Percentiles rank a stretch among this genome's conserved stretches.
phyloP scores from a whole-genome alignment of 2,888 invertebrate genomes.

The Mylabris sibirica region DNA sequence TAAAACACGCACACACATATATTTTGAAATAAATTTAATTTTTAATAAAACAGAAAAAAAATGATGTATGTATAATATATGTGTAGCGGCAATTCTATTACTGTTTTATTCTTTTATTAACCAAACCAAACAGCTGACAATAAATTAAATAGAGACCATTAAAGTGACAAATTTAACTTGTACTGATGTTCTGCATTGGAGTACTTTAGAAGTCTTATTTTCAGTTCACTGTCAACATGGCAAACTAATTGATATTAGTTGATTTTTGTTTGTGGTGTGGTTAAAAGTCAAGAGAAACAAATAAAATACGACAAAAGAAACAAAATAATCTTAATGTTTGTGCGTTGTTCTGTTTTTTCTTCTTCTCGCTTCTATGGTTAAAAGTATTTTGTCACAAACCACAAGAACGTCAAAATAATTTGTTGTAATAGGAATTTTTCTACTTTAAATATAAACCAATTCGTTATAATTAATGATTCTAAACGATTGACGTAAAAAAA shows the following conservation, averaged over 20 bases:
- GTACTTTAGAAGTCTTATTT: conserved; percentile 23
- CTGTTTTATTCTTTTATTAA: conserved; percentile 1
- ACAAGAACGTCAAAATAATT: not conserved
- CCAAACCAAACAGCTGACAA: conserved; percentile 21
- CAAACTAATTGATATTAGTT: conserved; percentile 1
- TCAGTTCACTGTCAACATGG: not conserved
- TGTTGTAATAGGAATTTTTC: not conserved
- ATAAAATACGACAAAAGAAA: not conserved
- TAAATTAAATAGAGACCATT: conserved; percentile 25
- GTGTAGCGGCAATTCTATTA: not conserved
- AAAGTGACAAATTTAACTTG: conserved; percentile 46
- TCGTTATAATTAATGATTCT: no score
- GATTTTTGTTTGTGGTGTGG: conserved; percentile 5
- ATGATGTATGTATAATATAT: conserved; percentile 4
- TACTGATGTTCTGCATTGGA: conserved; percentile 44
- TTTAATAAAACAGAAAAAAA: not conserved
- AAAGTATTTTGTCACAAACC: not conserved
- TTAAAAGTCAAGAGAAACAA: not conserved
- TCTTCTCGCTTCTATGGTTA: not conserved
- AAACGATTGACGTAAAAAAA: not conserved
- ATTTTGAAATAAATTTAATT: not conserved
- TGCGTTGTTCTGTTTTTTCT: not conserved
- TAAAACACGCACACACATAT: not conserved
- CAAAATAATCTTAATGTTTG: not conserved
- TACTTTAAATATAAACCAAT: not conserved